These are phyloP conservation scores for Trichogramma pretiosum DNA, from an alignment of 1,140 invertebrate species.

Conservation along the genomic window DNA sequence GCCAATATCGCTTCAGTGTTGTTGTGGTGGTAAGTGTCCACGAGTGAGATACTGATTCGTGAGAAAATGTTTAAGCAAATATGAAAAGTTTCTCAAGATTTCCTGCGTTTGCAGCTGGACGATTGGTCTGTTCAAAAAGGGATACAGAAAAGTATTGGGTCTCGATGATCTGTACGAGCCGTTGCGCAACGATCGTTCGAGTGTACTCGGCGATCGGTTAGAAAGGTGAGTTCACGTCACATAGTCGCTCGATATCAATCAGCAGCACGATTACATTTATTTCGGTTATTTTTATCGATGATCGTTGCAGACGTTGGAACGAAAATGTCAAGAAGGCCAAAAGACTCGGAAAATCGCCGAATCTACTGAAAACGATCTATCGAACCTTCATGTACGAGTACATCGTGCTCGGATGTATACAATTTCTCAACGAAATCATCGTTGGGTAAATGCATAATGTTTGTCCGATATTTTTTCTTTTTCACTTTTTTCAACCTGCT, in stretches of 20 bases:
- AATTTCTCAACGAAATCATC: constrained; percentile 35
- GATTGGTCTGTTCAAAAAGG: constrained; percentile 45
- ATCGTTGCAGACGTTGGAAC: not conserved
- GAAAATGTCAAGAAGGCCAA: not conserved
- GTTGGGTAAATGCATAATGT: no score
- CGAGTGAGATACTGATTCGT: no score
- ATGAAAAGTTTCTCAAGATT: not conserved
- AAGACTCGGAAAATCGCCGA: constrained; percentile 13
- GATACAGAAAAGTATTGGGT: constrained; percentile 46
- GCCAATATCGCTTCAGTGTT: not conserved
- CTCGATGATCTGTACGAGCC: constrained; percentile 49
- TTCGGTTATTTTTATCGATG: not conserved
- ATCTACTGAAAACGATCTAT: constrained; percentile 48
- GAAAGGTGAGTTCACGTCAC: constrained; percentile 44
- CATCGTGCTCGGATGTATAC: constrained; percentile 42
- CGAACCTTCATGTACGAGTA: constrained; percentile 49
- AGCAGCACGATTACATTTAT: not conserved
- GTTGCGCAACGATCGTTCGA: constrained; percentile 44
- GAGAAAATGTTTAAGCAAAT: not conserved
- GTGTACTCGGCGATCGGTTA: constrained; percentile 43
- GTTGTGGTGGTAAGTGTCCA: not conserved
- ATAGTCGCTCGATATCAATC: not conserved
- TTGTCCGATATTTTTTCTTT: no score
- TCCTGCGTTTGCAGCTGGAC: constrained; percentile 41
- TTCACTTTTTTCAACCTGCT: not conserved